Base-by-base conservation (phyloP, 2,797 vertebrate genomes). In the Remorina albescens region DNA sequence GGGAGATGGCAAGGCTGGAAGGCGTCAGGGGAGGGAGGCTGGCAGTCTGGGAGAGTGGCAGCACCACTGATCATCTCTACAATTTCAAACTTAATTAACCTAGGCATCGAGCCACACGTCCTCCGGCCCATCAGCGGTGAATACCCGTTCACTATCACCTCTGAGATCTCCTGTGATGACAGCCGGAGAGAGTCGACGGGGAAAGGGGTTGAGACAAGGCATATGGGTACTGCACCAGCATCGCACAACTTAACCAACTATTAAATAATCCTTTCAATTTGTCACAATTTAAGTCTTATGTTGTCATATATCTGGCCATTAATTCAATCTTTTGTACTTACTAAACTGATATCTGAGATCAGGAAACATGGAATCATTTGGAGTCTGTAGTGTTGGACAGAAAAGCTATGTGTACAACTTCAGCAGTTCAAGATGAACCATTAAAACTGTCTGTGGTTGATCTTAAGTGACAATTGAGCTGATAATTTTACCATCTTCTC, bases 71-170 rank as follows among this genome's bases (percentile, higher is more conserved):
- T 95, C 90, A 92, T 93, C 86, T 78, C 82, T 56, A 80, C 32
- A 88, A 93, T 94, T 94, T 91, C 87, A 91, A 91, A 94, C 86
- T 90, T 94, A 94, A 95, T 95, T 95, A 94, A 93, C 92, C 90
- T 51, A 71, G 80, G 75, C 82, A 83, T 82, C 42, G 23, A 46
- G 69, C 82, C 74, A 79, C 78, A 57, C 80, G 59, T 83, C 86
- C 78, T 85, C 85, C 19, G 25, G 64, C 72, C 81, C 71, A 46
- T 86, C 91, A 85, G 25, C 81, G 19, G 58, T 72, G 78, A 78
- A 59, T 44, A 68, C 60, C 39, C n/a, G 67, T 60, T 84, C 72
- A 6, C 77, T 83, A 88, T 92, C 86, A 73, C 75, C 68, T 71
- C 44, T 46, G 64, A 82, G 85, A 91, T 90, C 86, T 74, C 47